Evolutionary conservation across 2,113 vertebrate genomes (phyloP), one percentile per base, ranked within the genome.

Genomic region (western clawed frog (Xenopus tropicalis)): DNA sequence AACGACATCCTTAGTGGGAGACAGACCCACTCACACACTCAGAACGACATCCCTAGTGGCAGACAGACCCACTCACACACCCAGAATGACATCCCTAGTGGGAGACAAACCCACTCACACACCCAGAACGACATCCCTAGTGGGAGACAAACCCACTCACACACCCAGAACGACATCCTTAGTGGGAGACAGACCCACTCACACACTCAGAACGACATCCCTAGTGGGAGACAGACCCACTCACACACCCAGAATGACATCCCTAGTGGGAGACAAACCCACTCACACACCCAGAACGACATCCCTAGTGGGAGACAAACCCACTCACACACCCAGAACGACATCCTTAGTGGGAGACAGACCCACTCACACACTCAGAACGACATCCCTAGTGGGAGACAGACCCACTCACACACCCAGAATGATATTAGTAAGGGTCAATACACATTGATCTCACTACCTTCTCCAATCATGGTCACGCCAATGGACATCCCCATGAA

Each of bases 401-500:
- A 48, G 3, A 37, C 5, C 29, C 29, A 37, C 6, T 37, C 29
- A 37, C 29, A 5, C 29, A 37, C 6, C 29, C 29, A 37, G 10
- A 37, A 37, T 37, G 10, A 37, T 8, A 37, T 37, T 3, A 54
- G 16, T 17, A 17, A 19, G 17, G 17, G n/a, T n/a, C n/a, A 17
- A 54, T 17, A 20, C 46, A 14, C 1, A 48, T 14, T 48, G 16
- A 48, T 48, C 11, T 14, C 16, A 13, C 12, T 77, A 99, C 97
- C 97, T 86, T 99, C 97, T 12, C 97, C 97, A 25, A 96, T 86
- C 97, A 98, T 99, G 0, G 96, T 96, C 37, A 99, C 97, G 0
- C 97, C 97, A 72, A 99, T 98, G 1, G 97, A 99, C 97, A 99
- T 99, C 54, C 97, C 97, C 89, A 99, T 93, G 86, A 99, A 99